These are phyloP conservation scores for Tridacna crocea DNA, from an alignment of 2,888 invertebrate species.

Conservation along the genomic window DNA sequence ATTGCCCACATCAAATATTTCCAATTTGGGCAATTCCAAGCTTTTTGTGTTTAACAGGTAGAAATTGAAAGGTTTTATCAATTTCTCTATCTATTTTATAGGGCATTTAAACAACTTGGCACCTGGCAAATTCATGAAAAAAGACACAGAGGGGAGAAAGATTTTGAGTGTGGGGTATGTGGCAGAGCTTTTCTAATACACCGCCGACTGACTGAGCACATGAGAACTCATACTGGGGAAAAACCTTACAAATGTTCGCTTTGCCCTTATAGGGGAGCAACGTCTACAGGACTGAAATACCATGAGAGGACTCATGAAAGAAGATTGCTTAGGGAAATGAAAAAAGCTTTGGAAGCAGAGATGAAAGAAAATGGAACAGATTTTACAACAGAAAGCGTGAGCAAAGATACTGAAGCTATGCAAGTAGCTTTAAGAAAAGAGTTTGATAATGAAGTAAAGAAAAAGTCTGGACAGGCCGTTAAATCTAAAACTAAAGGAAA, in stretches of 20 bases:
- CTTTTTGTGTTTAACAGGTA: too few species aligned
- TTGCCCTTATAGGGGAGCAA: constrained; percentile 39
- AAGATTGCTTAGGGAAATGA: constrained; percentile 20
- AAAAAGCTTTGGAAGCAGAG: not conserved
- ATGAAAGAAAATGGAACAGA: not conserved
- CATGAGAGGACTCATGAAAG: constrained; percentile 48
- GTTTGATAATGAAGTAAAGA: too few species aligned
- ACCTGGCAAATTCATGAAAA: constrained; percentile 48
- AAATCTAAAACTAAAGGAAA: too few species aligned
- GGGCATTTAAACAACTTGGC: constrained; percentile 42
- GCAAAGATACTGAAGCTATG: too few species aligned
- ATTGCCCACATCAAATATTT: too few species aligned
- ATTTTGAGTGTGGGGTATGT: constrained; percentile 54
- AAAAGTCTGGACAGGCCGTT: too few species aligned
- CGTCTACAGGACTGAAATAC: constrained; percentile 33
- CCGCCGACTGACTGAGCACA: constrained; percentile 47
- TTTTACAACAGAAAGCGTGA: too few species aligned
- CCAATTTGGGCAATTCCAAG: too few species aligned
- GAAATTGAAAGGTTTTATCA: not conserved
- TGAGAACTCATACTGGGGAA: constrained; percentile 51
- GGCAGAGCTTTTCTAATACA: constrained; percentile 40
- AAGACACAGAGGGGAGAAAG: constrained; percentile 54
- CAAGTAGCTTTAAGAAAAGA: too few species aligned
- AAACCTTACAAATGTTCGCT: constrained; percentile 54
- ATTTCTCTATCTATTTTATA: constrained; percentile 17